Percentiles rank a stretch among this genome's conserved stretches.
Evolutionary conservation across 2,888 invertebrate species (phyloP).

Genomic region (Rhamnusium bicolor): DNA sequence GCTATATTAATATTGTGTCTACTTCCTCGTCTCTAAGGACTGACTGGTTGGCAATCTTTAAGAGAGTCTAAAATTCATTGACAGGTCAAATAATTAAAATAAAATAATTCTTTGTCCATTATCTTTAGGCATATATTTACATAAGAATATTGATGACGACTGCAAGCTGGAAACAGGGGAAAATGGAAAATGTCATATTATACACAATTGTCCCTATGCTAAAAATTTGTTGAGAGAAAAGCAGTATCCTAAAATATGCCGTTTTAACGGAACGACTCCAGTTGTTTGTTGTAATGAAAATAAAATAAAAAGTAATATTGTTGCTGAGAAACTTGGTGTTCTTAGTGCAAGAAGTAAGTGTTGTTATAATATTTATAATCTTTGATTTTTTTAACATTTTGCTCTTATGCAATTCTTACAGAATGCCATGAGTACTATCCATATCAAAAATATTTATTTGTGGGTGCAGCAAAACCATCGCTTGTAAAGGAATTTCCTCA

Average conservation of each 20-base stretch:
- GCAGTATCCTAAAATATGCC: slow-evolving; percentile 3
- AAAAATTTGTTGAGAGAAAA: not conserved
- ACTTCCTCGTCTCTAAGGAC: too few species aligned
- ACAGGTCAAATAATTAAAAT: too few species aligned
- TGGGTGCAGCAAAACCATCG: slow-evolving; percentile 12
- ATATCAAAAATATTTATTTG: not conserved
- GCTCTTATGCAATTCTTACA: too few species aligned
- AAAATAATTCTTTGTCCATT: too few species aligned
- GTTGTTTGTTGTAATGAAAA: slow-evolving; percentile 16
- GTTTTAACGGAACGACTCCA: not conserved
- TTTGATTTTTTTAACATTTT: too few species aligned
- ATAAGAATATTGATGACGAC: not conserved
- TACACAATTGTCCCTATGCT: slow-evolving; percentile 11
- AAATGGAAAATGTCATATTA: slow-evolving; percentile 11
- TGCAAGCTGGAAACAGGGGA: not conserved
- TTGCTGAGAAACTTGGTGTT: not conserved
- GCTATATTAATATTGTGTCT: too few species aligned
- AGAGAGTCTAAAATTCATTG: too few species aligned
- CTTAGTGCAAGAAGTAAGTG: slow-evolving; percentile 16
- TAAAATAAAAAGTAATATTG: not conserved
- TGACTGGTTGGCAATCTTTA: too few species aligned
- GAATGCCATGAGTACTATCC: slow-evolving; percentile 22
- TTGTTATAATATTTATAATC: not conserved
- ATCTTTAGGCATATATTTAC: not conserved
- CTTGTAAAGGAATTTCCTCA: slow-evolving; percentile 26